Evolutionary conservation across 2,113 vertebrate species (phyloP).

Genomic region (Porphyrio hochstetteri): DNA sequence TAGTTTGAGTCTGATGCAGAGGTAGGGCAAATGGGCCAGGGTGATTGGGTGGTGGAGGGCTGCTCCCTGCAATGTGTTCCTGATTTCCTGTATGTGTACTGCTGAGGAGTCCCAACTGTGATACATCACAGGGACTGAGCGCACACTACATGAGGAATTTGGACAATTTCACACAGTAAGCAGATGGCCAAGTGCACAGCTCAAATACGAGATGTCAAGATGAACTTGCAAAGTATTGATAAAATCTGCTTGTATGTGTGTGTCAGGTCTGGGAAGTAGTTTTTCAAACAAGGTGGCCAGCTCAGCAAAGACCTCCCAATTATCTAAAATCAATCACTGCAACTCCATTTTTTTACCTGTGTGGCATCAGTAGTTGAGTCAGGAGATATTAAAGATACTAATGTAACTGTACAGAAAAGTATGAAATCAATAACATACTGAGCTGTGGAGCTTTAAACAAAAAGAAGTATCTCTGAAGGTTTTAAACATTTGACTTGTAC

Average conservation of each 20-base stretch:
- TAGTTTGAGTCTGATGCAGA: fast-evolving
- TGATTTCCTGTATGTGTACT: neutral
- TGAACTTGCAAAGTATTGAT: neutral
- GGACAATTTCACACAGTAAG: neutral
- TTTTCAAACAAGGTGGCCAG: neutral
- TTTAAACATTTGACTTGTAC: neutral
- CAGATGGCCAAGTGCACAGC: neutral
- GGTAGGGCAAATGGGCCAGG: neutral
- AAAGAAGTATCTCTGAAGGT: neutral
- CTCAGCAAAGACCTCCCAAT: neutral
- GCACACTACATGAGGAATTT: neutral
- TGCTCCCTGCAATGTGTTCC: fast-evolving
- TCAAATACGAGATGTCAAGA: neutral
- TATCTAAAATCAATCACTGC: neutral
- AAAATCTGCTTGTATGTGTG: neutral
- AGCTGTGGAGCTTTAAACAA: neutral
- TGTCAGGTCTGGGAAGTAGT: neutral
- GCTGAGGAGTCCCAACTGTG: neutral
- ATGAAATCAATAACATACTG: neutral
- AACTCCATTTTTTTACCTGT: neutral
- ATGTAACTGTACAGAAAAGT: neutral
- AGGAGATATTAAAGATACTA: neutral
- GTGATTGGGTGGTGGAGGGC: neutral
- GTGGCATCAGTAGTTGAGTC: neutral
- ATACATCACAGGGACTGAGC: neutral